phyloP scores from a whole-genome alignment of 2,797 vertebrate genomes.

The Pampus argenteus region DNA sequence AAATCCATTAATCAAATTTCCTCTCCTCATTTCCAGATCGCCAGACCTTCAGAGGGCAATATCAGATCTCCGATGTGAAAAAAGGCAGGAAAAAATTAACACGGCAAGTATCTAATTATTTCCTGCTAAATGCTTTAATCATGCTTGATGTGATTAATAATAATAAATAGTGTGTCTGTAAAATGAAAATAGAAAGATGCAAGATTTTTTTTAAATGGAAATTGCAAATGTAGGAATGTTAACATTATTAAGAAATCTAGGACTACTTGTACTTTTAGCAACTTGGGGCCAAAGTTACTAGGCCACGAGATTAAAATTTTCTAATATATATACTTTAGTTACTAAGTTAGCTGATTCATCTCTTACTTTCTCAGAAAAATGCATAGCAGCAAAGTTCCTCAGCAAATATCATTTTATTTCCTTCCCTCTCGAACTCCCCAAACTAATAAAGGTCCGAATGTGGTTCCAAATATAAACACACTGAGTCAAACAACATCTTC shows the following conservation, averaged over 20 bases:
- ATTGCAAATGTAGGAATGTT: neutral
- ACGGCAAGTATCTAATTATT: conserved; percentile 31
- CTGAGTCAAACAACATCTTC: neutral
- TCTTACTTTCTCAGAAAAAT: neutral
- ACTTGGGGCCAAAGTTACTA: no score
- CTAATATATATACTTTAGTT: no score
- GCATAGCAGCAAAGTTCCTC: no score
- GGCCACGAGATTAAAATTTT: no score
- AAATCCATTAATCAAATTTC: conserved; percentile 67
- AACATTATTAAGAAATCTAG: no score
- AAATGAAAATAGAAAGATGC: neutral
- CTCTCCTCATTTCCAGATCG: conserved; percentile 59
- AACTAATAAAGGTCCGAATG: neutral
- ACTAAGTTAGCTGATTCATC: no score
- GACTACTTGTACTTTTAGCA: neutral
- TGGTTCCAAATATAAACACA: neutral
- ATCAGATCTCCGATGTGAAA: conserved; percentile 47
- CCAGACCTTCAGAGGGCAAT: conserved; percentile 43
- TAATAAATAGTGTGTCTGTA: neutral
- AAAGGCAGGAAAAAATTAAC: conserved; percentile 26
- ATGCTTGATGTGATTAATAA: conserved; percentile 3
- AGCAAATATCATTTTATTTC: no score
- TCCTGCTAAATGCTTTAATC: conserved; percentile 24
- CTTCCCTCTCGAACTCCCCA: neutral
- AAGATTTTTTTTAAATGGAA: neutral